These are phyloP conservation scores for Brachyalestes nurse DNA, from an alignment of 2,797 vertebrate genomes.

Conservation along the genomic window DNA sequence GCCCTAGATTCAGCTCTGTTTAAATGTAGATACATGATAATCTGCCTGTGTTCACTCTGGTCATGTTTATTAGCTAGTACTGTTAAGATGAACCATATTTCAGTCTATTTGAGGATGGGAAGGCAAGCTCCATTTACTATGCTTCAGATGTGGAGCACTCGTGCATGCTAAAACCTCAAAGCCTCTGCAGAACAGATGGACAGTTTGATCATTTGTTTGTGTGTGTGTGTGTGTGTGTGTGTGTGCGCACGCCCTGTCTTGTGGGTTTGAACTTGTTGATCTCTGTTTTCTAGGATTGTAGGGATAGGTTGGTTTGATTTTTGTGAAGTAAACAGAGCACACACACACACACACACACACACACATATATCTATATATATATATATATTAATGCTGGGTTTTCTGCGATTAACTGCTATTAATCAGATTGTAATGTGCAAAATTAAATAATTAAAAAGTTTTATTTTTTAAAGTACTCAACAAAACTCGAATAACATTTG, in stretches of 20 bases:
- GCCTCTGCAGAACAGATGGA: slow-evolving; percentile 74
- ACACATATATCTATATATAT: too few species aligned
- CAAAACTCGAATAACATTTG: too few species aligned
- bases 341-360: too few species aligned
- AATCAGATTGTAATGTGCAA: too few species aligned
- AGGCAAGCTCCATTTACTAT: slow-evolving; percentile 58
- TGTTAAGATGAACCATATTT: slow-evolving; percentile 61
- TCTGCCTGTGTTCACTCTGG: slow-evolving; percentile 12
- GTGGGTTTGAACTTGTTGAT: slow-evolving; percentile 2
- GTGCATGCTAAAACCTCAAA: slow-evolving; percentile 72
- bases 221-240: not conserved
- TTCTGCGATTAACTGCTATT: too few species aligned
- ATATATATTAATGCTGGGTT: too few species aligned
- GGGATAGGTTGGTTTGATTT: too few species aligned
- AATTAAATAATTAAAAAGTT: too few species aligned
- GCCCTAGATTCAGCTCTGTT: not conserved
- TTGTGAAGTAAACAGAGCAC: too few species aligned
- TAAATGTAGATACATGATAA: slow-evolving; percentile 17
- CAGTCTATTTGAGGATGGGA: slow-evolving; percentile 71
- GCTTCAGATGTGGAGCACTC: slow-evolving; percentile 73
- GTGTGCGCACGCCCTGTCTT: slow-evolving; percentile 15
- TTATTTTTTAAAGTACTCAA: too few species aligned
- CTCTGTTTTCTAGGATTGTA: not conserved
- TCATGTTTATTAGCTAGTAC: slow-evolving; percentile 31
- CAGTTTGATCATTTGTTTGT: slow-evolving; percentile 43